Evolutionary conservation across 2,888 invertebrate species (phyloP), one percentile per base, ranked within the genome.

Genomic region (Drosophila vallismaia): DNA sequence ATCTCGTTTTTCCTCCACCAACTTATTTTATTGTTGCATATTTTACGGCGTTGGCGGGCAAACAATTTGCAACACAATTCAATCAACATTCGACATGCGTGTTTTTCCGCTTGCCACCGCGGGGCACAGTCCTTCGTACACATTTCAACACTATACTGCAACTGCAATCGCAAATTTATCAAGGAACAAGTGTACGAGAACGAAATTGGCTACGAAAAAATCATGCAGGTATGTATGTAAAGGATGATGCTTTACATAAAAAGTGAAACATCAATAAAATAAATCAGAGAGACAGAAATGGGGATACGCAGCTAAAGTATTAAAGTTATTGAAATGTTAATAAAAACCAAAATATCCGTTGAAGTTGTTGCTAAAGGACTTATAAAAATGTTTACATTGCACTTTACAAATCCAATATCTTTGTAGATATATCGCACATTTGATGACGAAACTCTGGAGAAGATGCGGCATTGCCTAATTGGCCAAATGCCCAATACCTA

Each of bases 401-500:
- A 19, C 19, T 19, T 19, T 1, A 19, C 1, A 69, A 69, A 48
- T 51, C 36, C 4, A 66, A 50, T 10, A 24, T 24, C 59, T 59
- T 60, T 60, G 4, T 62, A 92, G 92, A 87, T 92, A 57, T 91
- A 89, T 77, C 89, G 91, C 62, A 90, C 90, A 24, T 89, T 92
- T 36, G 90, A 92, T 56, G 91, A 91, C 62, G 83, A 88, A 45
- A 89, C 90, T 8, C 76, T 92, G 77, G 91, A 92, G 69, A 90
- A 91, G 78, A 73, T 92, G 57, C 87, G 90, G 26, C 91, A 90
- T 52, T 91, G 92, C 33, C 72, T 92, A 31, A 88, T 92, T 71
- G 91, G 91, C 36, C 89, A 90, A 42, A 90, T 92, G 90, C 92
- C 92, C 45, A 92, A 92, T 51, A 92, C 92, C n/a, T 92, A 92